Evolutionary conservation across 2,888 invertebrate genomes (phyloP), one percentile per base, ranked within the genome.

Genomic region (Gymnocheta viridis): DNA sequence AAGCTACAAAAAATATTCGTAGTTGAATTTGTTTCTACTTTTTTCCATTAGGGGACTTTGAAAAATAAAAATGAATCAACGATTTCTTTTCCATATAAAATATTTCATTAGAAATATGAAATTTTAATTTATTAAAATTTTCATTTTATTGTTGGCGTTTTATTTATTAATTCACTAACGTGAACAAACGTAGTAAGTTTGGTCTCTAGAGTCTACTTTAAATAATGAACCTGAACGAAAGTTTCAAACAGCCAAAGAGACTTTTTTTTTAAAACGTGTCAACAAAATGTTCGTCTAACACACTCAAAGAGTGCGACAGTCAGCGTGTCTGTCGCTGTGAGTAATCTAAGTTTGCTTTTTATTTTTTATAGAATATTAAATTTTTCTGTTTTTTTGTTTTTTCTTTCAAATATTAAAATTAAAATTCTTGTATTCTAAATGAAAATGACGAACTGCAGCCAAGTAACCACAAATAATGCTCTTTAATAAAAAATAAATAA

Each of bases 391-490:
- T 35, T 67, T 24, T 5, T 5, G 7, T 32, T 32, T 17, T 19
- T 19, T 47, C 9, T 32, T n/a, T 47, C 27, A 27, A 27, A 27
- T 58, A 32, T 44, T 32, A 7, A 32, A 29, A 27, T 29, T 66
- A 22, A 19, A 32, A 47, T 64, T 27, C 5, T 12, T 19, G 29
- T 12, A 6, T 47, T 66, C 49, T 47, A 66, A 76, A 58, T 58
- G 49, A 32, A 78, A 54, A 44, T 70, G 51, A 64, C 47, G 44
- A 72, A 72, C 56, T 70, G 79, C 62, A 64, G 14, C 24, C 19
- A 77, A 24, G n/a, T n/a, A n/a, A n/a, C n/a, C n/a, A n/a, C n/a
- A n/a, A n/a, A n/a, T n/a, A 58, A 6, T 19, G n/a, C 35, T 22
- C 5, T 54, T 49, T 35, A 19, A 19, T 47, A 2, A 19, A 19